Conservation (phyloP, 2,113 vertebrate genomes). For the Centrocercus urophasianus region DNA sequence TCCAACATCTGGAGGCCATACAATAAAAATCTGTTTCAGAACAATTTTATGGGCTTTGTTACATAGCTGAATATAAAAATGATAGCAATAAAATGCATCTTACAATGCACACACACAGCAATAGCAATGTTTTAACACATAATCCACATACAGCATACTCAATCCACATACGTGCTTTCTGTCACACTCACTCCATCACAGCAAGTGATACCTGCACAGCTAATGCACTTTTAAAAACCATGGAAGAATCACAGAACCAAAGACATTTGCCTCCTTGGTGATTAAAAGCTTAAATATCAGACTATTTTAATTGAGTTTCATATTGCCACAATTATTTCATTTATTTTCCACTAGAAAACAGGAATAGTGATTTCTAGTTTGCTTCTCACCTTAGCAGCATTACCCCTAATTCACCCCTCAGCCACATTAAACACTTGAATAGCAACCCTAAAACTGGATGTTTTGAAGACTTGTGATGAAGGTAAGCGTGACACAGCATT, state of each 20-base stretch:
- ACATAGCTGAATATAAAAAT: not conserved
- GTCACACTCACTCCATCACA: not conserved
- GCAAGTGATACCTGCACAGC: not conserved
- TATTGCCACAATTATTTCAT: not conserved
- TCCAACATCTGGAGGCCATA: not conserved
- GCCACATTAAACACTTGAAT: not conserved
- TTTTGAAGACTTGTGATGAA: not conserved
- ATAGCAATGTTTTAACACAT: not conserved
- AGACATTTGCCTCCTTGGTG: not conserved
- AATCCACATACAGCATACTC: not conserved
- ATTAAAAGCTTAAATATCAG: not conserved
- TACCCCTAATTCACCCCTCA: not conserved
- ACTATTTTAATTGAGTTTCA: not conserved
- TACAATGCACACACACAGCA: not conserved
- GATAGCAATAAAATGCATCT: not conserved
- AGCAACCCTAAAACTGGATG: not conserved
- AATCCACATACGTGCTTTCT: not conserved
- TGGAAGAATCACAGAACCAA: not conserved
- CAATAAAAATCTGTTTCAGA: not conserved
- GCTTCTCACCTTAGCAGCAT: not conserved
- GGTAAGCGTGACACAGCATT: not conserved
- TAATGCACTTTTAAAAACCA: not conserved
- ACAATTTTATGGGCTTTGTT: not conserved
- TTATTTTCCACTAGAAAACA: not conserved
- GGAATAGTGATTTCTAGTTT: not conserved